Evolutionary conservation across 2,797 vertebrate species (phyloP).

Genomic region (Cryptoprocta ferox): DNA sequence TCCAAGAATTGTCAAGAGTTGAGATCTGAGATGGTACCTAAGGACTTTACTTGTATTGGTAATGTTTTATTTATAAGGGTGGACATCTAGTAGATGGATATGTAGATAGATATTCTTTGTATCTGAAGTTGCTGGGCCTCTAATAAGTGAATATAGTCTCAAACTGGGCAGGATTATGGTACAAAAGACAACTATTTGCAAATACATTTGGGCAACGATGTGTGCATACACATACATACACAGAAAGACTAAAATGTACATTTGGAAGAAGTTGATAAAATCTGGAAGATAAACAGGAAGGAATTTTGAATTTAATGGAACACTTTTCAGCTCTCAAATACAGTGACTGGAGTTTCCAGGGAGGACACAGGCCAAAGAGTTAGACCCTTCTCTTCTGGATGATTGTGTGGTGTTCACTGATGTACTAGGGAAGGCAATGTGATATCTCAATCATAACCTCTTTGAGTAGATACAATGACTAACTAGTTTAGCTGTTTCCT

Average conservation of each 20-base stretch:
- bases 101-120: neutral
- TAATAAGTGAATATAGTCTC: neutral
- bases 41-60: neutral
- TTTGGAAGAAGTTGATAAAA: neutral
- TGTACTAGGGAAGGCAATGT: neutral
- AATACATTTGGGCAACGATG: neutral
- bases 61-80: neutral
- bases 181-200: neutral
- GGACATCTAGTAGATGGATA: neutral
- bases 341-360: neutral
- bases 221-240: neutral
- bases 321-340: neutral
- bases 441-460: neutral
- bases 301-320: neutral
- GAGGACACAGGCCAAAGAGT: neutral
- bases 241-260: neutral
- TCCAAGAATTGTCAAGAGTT: neutral
- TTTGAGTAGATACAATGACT: neutral
- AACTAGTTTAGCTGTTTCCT: neutral
- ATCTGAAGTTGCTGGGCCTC: neutral
- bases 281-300: neutral
- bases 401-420: neutral
- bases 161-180: neutral
- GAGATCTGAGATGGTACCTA: neutral
- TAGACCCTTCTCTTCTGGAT: neutral